Conservation (phyloP, 2,113 vertebrate species). For the Tringa solitaria region DNA sequence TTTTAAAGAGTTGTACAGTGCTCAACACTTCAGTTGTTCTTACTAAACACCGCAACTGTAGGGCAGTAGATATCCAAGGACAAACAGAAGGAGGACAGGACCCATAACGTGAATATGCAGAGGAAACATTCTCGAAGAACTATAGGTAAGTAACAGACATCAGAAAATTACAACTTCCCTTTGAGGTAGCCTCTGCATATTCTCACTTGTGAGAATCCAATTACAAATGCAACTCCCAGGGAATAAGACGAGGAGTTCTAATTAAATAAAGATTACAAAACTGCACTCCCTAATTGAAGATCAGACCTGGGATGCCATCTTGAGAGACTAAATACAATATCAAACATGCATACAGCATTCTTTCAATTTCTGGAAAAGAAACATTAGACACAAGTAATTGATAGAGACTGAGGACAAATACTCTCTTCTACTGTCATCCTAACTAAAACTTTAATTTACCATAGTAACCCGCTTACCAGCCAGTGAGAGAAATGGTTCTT, state of each 20-base stretch:
- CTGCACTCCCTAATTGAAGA: conserved; percentile 36
- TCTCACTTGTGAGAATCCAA: conserved; percentile 62
- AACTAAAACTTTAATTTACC: conserved; percentile 37
- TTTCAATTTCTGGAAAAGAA: conserved; percentile 30
- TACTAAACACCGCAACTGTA: background rate
- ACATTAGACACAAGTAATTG: conserved; percentile 2
- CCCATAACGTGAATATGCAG: conserved; percentile 58
- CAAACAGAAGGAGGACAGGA: conserved; percentile 22
- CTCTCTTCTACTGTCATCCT: background rate
- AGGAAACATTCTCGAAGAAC: conserved; percentile 60
- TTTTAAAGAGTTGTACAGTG: background rate
- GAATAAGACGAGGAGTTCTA: conserved; percentile 46
- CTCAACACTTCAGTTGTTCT: background rate
- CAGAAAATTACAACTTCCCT: background rate
- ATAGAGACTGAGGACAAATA: conserved; percentile 10
- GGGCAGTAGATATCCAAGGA: background rate
- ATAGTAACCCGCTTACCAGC: conserved; percentile 41
- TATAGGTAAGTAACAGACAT: conserved; percentile 23
- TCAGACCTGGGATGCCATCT: conserved; percentile 28
- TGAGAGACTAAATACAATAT: conserved; percentile 27
- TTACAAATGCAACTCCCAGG: conserved; percentile 44
- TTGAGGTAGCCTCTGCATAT: conserved; percentile 54
- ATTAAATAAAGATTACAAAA: conserved; percentile 59
- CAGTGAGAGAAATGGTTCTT: background rate
- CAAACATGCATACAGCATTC: background rate